Evolutionary conservation across 2,797 vertebrate genomes (phyloP), one percentile per base, ranked within the genome.

Genomic region (Sebastes ruberrimus): DNA sequence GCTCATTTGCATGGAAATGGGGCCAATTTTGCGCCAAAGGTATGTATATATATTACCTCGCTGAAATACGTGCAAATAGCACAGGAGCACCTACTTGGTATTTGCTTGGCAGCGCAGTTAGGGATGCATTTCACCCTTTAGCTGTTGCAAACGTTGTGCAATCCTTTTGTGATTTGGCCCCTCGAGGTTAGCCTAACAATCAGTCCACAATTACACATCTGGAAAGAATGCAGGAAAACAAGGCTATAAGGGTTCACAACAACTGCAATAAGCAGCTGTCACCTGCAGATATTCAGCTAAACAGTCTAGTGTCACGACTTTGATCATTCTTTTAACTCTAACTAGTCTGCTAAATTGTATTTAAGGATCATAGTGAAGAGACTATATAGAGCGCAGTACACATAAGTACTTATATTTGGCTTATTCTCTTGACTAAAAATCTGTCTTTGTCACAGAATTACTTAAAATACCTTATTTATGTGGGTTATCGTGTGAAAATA

Each of bases 231-330:
- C 18, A 46, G 1, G 42, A 22, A 67, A 52, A 55, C 22, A 30
- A 30, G 20, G 35, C 11, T 10, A 1, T 18, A 4, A 55, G 42
- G 35, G 35, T 52, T 69, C 18, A 46, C 1, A 1, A 22, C 61
- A 53, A 16, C 62, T 32, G 8, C 11, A 64, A 27, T 56, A 55
- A 46, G 10, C 18, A 33, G 7, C 23, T 56, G 28, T 14, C 2
- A 18, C 67, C 61, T 66, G 38, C 52, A 66, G 72, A 33, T 63
- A 6, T 62, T 46, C n/a, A 61, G 35, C 53, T 30, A 22, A 56
- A 18, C 13, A 49, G n/a, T 30, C 7, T 6, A 66, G 20, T 62
- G 30, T 64, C 23, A 53, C 10, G 22, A 6, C 8, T 16, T 42
- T 60, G 16, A 5, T 49, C 22, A 13, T 28, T 42, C 3, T 9